Evolutionary conservation across 2,113 vertebrate species (phyloP).

Genomic region (Meriones unguiculatus): DNA sequence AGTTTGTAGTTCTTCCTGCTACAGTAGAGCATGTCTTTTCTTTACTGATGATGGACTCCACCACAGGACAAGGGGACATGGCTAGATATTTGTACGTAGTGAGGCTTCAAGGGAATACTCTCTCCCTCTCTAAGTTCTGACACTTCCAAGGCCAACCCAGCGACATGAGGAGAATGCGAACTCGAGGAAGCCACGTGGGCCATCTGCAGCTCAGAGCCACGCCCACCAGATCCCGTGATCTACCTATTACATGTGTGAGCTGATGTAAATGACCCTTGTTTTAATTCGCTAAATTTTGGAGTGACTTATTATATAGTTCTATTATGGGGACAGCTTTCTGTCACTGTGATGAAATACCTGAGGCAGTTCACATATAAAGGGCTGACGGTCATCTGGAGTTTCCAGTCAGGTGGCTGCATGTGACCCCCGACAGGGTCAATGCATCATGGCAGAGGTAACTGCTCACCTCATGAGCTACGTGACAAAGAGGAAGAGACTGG

Average conservation of each 20-base stretch:
- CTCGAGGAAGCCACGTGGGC: background rate
- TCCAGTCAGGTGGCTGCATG: background rate
- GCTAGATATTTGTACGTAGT: background rate
- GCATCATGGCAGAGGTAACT: background rate
- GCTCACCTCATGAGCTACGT: background rate
- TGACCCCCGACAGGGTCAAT: background rate
- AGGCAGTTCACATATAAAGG: background rate
- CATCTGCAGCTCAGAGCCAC: background rate
- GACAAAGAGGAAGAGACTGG: background rate
- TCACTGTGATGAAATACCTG: background rate
- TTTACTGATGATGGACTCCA: background rate
- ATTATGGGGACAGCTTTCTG: background rate
- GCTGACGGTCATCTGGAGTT: background rate
- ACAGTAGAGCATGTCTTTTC: background rate
- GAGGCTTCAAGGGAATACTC: background rate
- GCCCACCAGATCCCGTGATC: fast-evolving
- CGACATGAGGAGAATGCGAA: background rate
- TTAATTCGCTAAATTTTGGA: too few species aligned
- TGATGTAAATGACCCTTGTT: background rate
- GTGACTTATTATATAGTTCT: slow-evolving; percentile 16
- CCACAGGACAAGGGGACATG: fast-evolving
- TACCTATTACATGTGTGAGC: background rate
- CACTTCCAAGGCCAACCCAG: background rate
- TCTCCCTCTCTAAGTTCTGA: background rate
- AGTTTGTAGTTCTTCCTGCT: background rate